Evolutionary conservation across 1,140 invertebrate genomes (phyloP), one percentile per base, ranked within the genome.

Genomic region (Drosophila athabasca): DNA sequence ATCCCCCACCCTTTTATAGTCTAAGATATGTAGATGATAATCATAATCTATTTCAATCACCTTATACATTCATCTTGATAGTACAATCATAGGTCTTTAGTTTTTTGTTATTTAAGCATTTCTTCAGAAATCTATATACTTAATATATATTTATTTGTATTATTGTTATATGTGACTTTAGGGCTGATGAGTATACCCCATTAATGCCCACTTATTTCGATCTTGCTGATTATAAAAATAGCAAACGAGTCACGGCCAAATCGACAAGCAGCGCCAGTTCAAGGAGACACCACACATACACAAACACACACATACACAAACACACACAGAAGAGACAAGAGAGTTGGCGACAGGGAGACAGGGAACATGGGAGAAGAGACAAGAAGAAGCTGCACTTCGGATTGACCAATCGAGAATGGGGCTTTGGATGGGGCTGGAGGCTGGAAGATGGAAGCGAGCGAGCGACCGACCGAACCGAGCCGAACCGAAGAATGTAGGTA

Each of bases 161-260:
- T 8, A 31, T 31, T 8, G 24, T 24, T 24, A 5, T 24, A 0
- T 24, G 4, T 24, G 3, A 24, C 22, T 24, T 2, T 35, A 1
- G 3, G 2, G 31, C 9, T 11, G 15, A 19, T 26, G 15, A 22
- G 31, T 13, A 69, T 69, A 69, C 67, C 64, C 67, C 51, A 58
- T 43, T 44, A 35, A 39, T 49, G 51, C 45, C 44, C 67, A 50
- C 51, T 43, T 69, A 58, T 69, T 69, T 69, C 64, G 67, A 69
- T 69, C 64, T 69, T 29, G 67, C 67, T 66, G 62, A 62, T 68
- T 87, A 85, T 87, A 87, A 83, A 87, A 87, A 87, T 87, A 87
- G 83, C 77, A 84, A 84, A 87, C 82, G 75, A 84, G 81, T 84
- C 81, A 87, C 78, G 81, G 81, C 81, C 81, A 85, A 65, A 61